Evolutionary conservation across 2,113 vertebrate genomes (phyloP).

Genomic region (Jacana jacana): DNA sequence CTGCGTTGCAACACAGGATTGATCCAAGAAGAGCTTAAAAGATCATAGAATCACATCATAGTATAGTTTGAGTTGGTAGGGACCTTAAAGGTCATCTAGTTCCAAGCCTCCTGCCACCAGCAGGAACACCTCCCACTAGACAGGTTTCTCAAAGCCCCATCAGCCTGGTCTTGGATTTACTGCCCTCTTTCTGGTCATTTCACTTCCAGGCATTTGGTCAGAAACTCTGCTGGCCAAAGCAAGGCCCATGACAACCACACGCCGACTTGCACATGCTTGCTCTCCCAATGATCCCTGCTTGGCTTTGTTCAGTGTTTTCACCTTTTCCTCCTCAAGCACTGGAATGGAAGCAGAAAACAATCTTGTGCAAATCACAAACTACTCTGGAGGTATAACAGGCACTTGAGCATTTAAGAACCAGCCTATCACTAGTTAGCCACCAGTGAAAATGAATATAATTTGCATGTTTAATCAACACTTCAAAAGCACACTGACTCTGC

Average conservation of each 20-base stretch:
- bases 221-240: background rate
- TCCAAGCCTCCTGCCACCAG: background rate
- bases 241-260: background rate
- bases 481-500: background rate
- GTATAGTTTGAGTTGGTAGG: background rate
- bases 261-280: fast-evolving
- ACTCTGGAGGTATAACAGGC: background rate
- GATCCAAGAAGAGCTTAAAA: background rate
- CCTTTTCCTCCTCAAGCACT: background rate
- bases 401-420: background rate
- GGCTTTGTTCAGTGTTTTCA: background rate
- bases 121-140: background rate
- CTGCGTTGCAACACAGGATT: fast-evolving
- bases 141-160: background rate
- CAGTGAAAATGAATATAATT: background rate
- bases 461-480: constrained; percentile 44
- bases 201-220: background rate
- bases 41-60: background rate
- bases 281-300: background rate
- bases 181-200: background rate
- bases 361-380: background rate
- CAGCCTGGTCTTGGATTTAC: background rate
- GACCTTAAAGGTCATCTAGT: background rate
- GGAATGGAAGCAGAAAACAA: background rate
- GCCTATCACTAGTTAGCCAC: background rate